A percentile compares a stretch with the other conserved stretches of the same genome.
Evolutionary conservation across 2,888 invertebrate species (phyloP).

Genomic region (Cheiracanthium punctorium): DNA sequence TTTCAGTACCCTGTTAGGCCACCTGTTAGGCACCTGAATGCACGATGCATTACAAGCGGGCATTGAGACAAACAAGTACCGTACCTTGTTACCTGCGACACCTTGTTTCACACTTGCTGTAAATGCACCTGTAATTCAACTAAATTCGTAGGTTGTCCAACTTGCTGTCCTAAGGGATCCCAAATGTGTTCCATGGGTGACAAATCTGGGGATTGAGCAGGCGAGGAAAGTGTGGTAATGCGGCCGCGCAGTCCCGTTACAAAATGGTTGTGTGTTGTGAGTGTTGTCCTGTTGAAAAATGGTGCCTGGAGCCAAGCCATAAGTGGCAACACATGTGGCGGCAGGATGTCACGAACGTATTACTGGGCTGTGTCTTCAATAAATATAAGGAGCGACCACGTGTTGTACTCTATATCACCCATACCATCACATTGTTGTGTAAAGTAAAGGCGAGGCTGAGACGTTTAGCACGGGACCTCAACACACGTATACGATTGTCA

Average conservation of each 20-base stretch:
- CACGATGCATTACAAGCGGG: too few relatives aligned
- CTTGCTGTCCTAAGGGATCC: constrained; percentile 10
- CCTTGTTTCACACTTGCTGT: too few relatives aligned
- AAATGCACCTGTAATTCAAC: constrained; percentile 6
- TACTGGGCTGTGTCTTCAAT: neutral
- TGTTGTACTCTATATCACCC: neutral
- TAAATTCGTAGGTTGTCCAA: too few relatives aligned
- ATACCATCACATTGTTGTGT: neutral
- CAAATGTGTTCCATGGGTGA: constrained; percentile 21
- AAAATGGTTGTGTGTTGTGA: neutral
- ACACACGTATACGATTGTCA: too few relatives aligned
- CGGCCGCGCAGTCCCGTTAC: neutral
- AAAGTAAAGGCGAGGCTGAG: neutral
- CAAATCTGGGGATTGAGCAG: neutral
- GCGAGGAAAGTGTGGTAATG: constrained; percentile 3
- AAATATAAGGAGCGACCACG: neutral
- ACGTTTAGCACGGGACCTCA: too few relatives aligned
- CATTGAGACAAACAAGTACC: too few relatives aligned
- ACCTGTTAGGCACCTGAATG: too few relatives aligned
- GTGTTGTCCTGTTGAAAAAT: neutral
- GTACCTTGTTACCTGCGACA: too few relatives aligned
- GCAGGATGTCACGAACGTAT: too few relatives aligned
- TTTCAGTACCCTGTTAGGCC: too few relatives aligned
- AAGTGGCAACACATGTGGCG: too few relatives aligned
- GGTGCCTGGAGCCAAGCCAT: too few relatives aligned